Conservation (phyloP, 2,888 invertebrate genomes). For the Drosophila algonquin region DNA sequence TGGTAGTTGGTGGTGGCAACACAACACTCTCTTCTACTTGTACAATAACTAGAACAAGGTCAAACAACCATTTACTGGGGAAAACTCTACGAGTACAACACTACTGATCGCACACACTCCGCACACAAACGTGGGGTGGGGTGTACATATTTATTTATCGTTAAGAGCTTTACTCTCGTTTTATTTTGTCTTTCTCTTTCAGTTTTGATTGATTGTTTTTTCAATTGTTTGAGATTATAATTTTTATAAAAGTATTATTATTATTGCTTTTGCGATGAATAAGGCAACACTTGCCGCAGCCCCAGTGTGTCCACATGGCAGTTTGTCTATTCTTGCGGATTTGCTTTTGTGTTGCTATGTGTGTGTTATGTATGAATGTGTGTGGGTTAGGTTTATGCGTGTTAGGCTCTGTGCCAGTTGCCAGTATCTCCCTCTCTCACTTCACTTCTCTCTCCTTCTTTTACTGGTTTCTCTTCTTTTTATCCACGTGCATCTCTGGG, state of each 20-base stretch:
- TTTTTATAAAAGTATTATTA: constrained; percentile 1
- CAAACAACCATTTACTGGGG: background rate
- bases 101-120: constrained; percentile 5
- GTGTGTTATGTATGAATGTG: constrained; percentile 8
- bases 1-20: background rate
- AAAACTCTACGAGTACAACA: background rate
- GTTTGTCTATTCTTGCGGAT: background rate
- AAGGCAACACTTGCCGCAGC: constrained; percentile 35
- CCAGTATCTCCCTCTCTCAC: constrained; percentile 3
- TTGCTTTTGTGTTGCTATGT: background rate
- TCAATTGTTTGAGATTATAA: background rate
- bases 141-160: constrained; percentile 15
- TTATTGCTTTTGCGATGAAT: constrained; percentile 36
- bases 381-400: constrained; percentile 3
- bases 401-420: constrained; percentile 1
- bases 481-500: too few relatives aligned
- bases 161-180: constrained; percentile 1
- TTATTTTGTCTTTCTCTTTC: constrained; percentile 2
- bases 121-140: background rate
- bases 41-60: constrained; percentile 1
- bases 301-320: constrained; percentile 33
- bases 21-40: background rate
- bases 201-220: constrained; percentile 37
- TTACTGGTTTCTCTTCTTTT: background rate
- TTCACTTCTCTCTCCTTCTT: background rate